Evolutionary conservation across 2,888 invertebrate species (phyloP), one percentile per base, ranked within the genome.

Genomic region (Mayetiola destructor): DNA sequence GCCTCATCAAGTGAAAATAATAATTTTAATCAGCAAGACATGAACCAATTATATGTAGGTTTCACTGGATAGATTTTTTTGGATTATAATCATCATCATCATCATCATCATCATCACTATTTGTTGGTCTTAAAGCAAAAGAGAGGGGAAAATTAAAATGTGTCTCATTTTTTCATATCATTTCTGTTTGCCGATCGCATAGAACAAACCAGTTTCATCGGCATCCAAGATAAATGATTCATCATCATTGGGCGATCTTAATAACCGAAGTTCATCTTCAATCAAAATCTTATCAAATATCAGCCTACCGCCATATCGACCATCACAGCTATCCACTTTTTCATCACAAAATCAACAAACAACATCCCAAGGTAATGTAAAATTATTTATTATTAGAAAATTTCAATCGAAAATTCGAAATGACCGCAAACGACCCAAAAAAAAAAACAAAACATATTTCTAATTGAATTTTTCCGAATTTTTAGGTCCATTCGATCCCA

Each of bases 171-270:
- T 6, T 32, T 32, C 32, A 9, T 6, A 32, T 4, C n/a, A 36
- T 14, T 10, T 36, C 4, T 36, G 12, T 36, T 36, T 36, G 8
- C n/a, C n/a, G 16, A 9, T 39, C 20, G 3, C 27, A 48, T 23
- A 2, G 48, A 48, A 48, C n/a, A n/a, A 23, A 20, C 27, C 27
- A 4, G 27, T 16, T 10, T 48, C 48, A n/a, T n/a, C 48, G 4
- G 23, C 48, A 48, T 48, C 48, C 20, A 48, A 48, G 23, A 48
- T 48, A 9, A 48, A 48, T 16, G 48, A 48, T 48, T 48, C 48
- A 8, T 48, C 48, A 48, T 48, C 48, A 6, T 16, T 48, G 27
- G n/a, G 48, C 16, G 48, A 48, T n/a, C 5, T 2, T 2, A 48
- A 48, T 27, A 48, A 48, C 27, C n/a, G 48, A 8, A 16, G 27